Evolutionary conservation across 2,113 vertebrate genomes (phyloP), one percentile per base, ranked within the genome.

Genomic region (Tupaia tana): DNA sequence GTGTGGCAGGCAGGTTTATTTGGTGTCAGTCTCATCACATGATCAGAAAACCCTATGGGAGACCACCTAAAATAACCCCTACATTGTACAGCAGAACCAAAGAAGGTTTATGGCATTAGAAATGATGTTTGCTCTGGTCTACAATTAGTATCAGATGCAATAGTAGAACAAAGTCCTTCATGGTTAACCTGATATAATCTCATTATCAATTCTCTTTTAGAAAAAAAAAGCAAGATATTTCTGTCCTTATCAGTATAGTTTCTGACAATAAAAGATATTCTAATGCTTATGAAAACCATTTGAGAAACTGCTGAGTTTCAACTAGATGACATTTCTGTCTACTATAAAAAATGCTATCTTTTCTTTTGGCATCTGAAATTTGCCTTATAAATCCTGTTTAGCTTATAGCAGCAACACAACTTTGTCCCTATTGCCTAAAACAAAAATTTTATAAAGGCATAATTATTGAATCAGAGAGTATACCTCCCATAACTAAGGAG

Each of bases 121-220:
- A 94, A 67, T 52, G 10, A 52, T 43, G 16, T 8, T 73, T 14
- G 27, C 4, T 12, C 43, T 69, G 0, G 0, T 27, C 58, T 63
- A 43, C 12, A 90, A 87, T 54, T 1, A 54, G 61, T 34, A 81
- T 56, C 31, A 58, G 18, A 75, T 90, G 29, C 43, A 16, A 91
- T 1, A 64, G 15, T 13, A 10, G 77, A 43, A 77, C 11, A 74
- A 78, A 71, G 3, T 1, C 15, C 6, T 82, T 79, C 15, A 29
- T 71, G 61, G 22, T 14, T 79, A 56, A 91, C 19, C 27, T n/a
- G 9, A 89, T 1, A 89, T 56, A 77, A 95, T 63, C 14, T 61
- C 73, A 64, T 87, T 77, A 73, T 19, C 75, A 67, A 96, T 91
- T 77, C 7, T 90, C 8, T 86, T 95, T 58, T 22, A 18, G 12